These are phyloP conservation scores for Ctenochaetus hawaiiensis DNA, from an alignment of 2,797 vertebrate species.

Conservation along the genomic window DNA sequence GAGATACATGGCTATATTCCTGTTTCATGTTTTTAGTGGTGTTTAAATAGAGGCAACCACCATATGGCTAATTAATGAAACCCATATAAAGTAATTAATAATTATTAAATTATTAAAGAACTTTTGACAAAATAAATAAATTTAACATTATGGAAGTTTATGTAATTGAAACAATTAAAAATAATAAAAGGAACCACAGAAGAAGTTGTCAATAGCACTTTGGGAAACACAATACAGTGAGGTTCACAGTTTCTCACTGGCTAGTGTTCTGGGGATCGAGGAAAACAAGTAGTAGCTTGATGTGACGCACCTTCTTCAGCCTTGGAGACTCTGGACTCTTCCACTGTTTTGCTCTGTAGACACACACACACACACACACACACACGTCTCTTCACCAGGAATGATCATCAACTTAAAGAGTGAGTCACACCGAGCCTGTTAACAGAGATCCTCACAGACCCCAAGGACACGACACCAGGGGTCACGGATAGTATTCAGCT, in stretches of 20 bases:
- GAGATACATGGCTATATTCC: background rate
- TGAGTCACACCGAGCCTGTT: too few species aligned
- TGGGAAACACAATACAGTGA: too few species aligned
- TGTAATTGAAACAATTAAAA: background rate
- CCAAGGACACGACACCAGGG: too few species aligned
- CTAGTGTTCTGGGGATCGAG: background rate
- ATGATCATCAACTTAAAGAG: too few species aligned
- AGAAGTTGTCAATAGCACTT: background rate
- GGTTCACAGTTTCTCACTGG: conserved; percentile 2
- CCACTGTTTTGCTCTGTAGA: too few species aligned
- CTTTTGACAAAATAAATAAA: background rate
- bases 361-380: too few species aligned
- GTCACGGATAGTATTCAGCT: too few species aligned
- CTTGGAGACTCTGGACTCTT: too few species aligned
- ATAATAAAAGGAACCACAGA: background rate
- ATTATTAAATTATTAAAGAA: conserved; percentile 2
- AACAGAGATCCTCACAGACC: too few species aligned
- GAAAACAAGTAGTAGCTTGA: background rate
- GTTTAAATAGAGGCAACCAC: conserved; percentile 15
- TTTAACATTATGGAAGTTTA: background rate
- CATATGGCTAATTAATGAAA: background rate
- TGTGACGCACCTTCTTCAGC: too few species aligned
- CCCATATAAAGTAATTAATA: background rate
- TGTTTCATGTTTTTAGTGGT: conserved; percentile 8
- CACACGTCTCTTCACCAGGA: too few species aligned